Evolutionary conservation across 2,888 invertebrate genomes (phyloP).

Genomic region (Meiosimyza decipiens): DNA sequence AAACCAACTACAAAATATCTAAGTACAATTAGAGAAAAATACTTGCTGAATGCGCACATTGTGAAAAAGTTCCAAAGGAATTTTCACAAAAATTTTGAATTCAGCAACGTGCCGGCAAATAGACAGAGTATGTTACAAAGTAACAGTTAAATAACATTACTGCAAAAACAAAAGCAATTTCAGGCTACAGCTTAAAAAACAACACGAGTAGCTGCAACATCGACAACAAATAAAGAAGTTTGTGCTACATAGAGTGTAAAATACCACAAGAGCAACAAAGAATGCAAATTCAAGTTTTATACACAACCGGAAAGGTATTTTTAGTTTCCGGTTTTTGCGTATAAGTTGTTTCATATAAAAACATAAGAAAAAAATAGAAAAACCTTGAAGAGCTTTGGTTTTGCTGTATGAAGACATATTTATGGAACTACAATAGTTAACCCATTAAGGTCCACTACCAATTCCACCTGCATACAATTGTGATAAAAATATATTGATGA

Average conservation of each 20-base stretch:
- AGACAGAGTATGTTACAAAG: slow-evolving; percentile 30
- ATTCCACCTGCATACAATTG: too few species aligned
- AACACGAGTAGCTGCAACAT: slow-evolving; percentile 4
- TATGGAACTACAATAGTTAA: too few species aligned
- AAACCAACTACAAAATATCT: too few species aligned
- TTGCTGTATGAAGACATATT: too few species aligned
- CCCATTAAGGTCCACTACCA: too few species aligned
- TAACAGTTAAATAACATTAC: slow-evolving; percentile 11
- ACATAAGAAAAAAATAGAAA: not conserved
- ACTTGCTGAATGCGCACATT: not conserved
- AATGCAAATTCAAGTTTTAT: too few species aligned
- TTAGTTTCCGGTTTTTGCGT: not conserved
- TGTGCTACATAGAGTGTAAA: too few species aligned
- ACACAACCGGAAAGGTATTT: too few species aligned
- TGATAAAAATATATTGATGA: too few species aligned
- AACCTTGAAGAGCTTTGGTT: not conserved
- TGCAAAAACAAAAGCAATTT: slow-evolving; percentile 27
- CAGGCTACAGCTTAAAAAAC: not conserved
- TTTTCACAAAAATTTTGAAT: slow-evolving; percentile 19
- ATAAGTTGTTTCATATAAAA: slow-evolving; percentile 1
- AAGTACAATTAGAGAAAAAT: too few species aligned
- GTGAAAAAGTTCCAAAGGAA: slow-evolving; percentile 32
- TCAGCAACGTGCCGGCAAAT: slow-evolving; percentile 32
- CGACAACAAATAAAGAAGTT: too few species aligned
- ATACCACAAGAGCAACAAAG: too few species aligned